Conservation (phyloP, 2,113 vertebrate genomes). For the Tragelaphus imberbis region DNA sequence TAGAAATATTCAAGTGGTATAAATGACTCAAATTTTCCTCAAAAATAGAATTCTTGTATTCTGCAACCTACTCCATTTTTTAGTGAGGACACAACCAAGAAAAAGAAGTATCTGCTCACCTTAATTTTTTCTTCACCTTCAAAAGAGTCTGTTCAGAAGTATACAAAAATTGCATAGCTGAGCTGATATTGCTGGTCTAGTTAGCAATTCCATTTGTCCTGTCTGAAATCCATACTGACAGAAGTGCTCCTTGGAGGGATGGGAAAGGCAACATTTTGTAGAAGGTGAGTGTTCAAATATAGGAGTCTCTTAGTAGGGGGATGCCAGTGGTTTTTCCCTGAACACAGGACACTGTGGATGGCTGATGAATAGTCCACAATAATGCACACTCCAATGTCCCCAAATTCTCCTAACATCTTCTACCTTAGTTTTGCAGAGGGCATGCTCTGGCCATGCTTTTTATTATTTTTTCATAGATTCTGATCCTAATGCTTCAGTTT, state of each 20-base stretch:
- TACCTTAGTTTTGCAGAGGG: not conserved
- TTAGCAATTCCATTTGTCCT: not conserved
- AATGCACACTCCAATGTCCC: not conserved
- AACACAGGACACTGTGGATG: not conserved
- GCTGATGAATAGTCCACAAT: not conserved
- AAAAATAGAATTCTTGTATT: not conserved
- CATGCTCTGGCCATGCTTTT: not conserved
- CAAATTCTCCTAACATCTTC: not conserved
- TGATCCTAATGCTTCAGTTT: not conserved
- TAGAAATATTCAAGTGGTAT: not conserved
- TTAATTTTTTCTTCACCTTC: not conserved
- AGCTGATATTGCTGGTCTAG: not conserved
- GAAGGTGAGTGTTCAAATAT: not conserved
- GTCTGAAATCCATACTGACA: not conserved
- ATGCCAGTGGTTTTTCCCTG: not conserved
- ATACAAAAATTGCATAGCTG: not conserved
- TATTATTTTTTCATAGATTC: not conserved
- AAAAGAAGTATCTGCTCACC: not conserved
- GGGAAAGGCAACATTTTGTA: not conserved
- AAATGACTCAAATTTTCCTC: not conserved
- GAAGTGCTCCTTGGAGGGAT: not conserved
- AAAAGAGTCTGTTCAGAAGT: not conserved
- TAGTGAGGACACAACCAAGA: not conserved
- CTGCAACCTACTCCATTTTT: not conserved
- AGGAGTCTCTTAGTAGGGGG: not conserved